Conservation (phyloP, 2,888 invertebrate genomes). For the Calameuta pallipes region DNA sequence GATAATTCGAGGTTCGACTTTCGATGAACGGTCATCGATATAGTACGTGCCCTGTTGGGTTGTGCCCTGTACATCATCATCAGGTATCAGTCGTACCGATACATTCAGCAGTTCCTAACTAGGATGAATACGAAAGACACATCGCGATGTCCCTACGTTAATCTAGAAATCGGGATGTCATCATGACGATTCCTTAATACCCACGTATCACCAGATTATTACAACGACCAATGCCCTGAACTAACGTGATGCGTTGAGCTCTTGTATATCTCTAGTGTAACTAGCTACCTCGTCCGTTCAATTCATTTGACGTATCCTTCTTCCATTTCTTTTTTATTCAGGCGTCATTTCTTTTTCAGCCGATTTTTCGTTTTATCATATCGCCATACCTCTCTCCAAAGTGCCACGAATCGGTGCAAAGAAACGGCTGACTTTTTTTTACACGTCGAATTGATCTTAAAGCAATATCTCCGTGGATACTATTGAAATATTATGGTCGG, state of each 20-base stretch:
- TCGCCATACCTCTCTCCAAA: background rate
- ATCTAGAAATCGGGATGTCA: background rate
- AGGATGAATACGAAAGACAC: slow-evolving; percentile 13
- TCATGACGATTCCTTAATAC: slow-evolving; percentile 5
- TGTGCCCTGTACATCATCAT: slow-evolving; percentile 38
- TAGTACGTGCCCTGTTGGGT: slow-evolving; percentile 30
- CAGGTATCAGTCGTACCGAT: slow-evolving; percentile 27
- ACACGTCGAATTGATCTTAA: background rate
- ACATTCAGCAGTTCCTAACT: slow-evolving; percentile 23
- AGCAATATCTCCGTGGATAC: background rate
- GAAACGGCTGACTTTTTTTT: background rate
- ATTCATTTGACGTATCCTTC: background rate
- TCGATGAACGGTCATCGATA: slow-evolving; percentile 22
- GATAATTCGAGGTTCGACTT: background rate
- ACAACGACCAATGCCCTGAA: slow-evolving; percentile 16
- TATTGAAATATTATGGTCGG: background rate
- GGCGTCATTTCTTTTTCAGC: background rate
- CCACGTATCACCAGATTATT: slow-evolving; percentile 11
- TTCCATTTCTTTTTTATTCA: background rate
- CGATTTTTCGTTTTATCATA: background rate
- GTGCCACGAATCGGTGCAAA: too few relatives aligned
- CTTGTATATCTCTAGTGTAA: background rate
- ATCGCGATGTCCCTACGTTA: background rate
- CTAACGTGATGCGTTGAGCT: slow-evolving; percentile 4
- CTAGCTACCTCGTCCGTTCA: background rate